phyloP scores from a whole-genome alignment of 2,888 invertebrate species.

The Troides oblongomaculatus region DNA sequence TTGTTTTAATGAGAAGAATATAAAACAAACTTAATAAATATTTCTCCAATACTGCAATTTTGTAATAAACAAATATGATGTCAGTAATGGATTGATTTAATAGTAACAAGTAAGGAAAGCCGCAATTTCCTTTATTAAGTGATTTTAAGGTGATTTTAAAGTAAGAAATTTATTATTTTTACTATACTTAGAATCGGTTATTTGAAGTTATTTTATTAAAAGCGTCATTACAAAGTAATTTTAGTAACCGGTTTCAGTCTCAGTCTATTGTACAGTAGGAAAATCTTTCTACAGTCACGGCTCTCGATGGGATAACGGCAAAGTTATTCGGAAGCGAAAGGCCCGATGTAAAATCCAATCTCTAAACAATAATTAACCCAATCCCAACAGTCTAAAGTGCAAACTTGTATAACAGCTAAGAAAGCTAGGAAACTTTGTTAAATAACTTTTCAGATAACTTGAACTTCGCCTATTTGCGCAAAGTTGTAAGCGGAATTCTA shows the following conservation, averaged over 20 bases:
- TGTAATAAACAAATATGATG: no score
- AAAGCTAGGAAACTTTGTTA: conserved; percentile 81
- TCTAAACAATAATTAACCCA: conserved; percentile 66
- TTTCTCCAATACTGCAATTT: no score
- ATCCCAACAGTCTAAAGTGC: conserved; percentile 59
- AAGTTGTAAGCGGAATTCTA: conserved; percentile 75
- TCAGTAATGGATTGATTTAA: no score
- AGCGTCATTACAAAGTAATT: conserved; percentile 77
- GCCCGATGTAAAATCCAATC: conserved; percentile 49
- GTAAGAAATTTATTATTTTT: no score
- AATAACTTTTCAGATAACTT: conserved; percentile 81
- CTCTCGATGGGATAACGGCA: conserved; percentile 79
- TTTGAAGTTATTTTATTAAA: conserved; percentile 56
- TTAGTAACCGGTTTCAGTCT: conserved; percentile 69
- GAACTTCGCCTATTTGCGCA: conserved; percentile 76
- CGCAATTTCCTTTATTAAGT: no score
- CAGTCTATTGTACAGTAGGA: conserved; percentile 78
- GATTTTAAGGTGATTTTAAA: no score
- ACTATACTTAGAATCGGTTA: background rate
- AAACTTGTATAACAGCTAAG: conserved; percentile 64
- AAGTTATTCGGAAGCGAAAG: conserved; percentile 53
- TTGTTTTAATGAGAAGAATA: no score
- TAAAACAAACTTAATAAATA: no score
- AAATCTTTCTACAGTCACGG: conserved; percentile 80
- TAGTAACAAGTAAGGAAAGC: no score